Evolutionary conservation across 2,888 invertebrate species (phyloP).

Genomic region (Melikaiella ostensackeni): DNA sequence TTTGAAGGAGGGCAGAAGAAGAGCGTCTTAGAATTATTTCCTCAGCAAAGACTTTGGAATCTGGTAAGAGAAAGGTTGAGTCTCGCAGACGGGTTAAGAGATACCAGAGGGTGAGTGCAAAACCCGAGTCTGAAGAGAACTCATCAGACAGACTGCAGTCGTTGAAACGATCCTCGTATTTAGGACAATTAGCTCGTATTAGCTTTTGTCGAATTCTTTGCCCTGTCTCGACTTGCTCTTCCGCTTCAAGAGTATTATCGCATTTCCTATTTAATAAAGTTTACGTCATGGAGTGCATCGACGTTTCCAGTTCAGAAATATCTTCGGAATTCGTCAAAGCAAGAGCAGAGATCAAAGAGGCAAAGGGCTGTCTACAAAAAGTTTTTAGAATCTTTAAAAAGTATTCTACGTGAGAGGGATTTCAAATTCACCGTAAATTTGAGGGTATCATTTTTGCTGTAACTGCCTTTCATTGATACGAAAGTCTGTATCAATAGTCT

Average conservation of each 20-base stretch:
- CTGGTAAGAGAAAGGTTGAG: background rate
- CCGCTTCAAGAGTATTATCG: slow-evolving; percentile 36
- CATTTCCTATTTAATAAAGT: slow-evolving; percentile 37
- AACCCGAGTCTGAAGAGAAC: slow-evolving; percentile 22
- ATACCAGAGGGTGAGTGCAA: slow-evolving; percentile 11
- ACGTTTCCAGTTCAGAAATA: slow-evolving; percentile 15
- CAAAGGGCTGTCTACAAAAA: background rate
- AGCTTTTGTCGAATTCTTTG: slow-evolving; percentile 39
- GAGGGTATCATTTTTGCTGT: too few species aligned
- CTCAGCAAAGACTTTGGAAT: slow-evolving; percentile 21
- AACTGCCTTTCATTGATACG: too few species aligned
- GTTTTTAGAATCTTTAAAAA: background rate
- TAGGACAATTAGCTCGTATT: slow-evolving; percentile 37
- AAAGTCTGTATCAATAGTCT: too few species aligned
- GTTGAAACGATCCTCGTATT: slow-evolving; percentile 20
- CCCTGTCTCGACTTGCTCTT: slow-evolving; percentile 33
- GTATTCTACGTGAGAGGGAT: background rate
- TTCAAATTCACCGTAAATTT: slow-evolving; percentile 7
- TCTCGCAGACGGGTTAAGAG: background rate
- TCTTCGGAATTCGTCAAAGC: slow-evolving; percentile 19
- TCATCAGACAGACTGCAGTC: slow-evolving; percentile 35
- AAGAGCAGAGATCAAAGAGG: slow-evolving; percentile 13
- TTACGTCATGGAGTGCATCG: slow-evolving; percentile 16
- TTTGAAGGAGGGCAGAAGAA: background rate
- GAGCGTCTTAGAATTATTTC: slow-evolving; percentile 19